phyloP scores from a whole-genome alignment of 2,113 vertebrate genomes.

The Cavia aperea region DNA sequence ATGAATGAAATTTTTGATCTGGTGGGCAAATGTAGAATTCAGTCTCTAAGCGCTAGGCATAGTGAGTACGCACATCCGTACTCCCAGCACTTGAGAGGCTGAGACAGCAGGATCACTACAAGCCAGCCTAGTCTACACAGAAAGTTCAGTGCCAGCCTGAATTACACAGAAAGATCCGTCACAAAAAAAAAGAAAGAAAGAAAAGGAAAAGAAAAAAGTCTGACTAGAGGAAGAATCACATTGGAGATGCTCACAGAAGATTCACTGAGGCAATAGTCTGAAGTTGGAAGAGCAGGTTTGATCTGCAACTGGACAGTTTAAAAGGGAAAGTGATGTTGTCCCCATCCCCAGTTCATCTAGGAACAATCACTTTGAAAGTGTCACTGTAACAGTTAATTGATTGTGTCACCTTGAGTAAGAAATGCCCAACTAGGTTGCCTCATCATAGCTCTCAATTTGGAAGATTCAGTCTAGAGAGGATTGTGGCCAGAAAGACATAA shows the following conservation, averaged over 20 bases:
- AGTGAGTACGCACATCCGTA: not conserved
- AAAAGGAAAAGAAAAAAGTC: not conserved
- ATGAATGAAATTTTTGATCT: conserved; percentile 26
- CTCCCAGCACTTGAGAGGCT: not conserved
- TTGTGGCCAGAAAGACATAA: not conserved
- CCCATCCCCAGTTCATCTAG: not conserved
- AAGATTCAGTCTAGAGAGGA: not conserved
- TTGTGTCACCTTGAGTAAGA: not conserved
- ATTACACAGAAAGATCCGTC: not conserved
- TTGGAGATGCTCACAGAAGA: not conserved
- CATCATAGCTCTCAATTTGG: not conserved
- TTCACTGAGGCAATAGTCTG: not conserved
- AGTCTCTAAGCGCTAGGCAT: not conserved
- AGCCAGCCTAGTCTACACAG: not conserved
- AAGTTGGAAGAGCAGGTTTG: not conserved
- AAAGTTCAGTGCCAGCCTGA: not conserved
- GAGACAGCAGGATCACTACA: not conserved
- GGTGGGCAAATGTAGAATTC: not conserved
- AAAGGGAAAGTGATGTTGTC: not conserved
- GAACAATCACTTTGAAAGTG: not conserved
- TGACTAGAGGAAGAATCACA: not conserved
- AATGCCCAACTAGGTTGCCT: not conserved
- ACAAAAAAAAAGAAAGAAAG: not conserved
- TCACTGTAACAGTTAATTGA: not conserved
- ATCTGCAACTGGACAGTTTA: not conserved